Base-by-base conservation (phyloP, 2,113 vertebrate genomes). In the Zingel zingel region DNA sequence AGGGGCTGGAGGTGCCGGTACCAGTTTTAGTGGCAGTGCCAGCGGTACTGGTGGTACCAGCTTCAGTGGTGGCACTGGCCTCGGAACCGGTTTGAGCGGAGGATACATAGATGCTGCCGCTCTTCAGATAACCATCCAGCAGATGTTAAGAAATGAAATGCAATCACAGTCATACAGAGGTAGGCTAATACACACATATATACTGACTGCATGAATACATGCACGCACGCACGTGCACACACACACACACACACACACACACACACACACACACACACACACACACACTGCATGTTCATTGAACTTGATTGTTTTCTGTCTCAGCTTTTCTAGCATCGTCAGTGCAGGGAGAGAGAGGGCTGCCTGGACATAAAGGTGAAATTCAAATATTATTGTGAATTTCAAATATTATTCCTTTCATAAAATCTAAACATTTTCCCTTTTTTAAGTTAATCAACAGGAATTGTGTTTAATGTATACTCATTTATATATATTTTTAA, bases 351-450 rank as follows among this genome's bases (percentile, higher is more conserved):
- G 96, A 94, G 53, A 89, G 86, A 88, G 95, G 95, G 73, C 78
- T 93, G 43, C 95, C 96, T 58, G 97, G 97, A 83, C 93, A 91
- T 47, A 98, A 97, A 99, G 98, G 98, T 98, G 30, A 79, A 21
- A 61, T 27, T 27, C 0, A 21, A 33, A 19, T 2, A 19, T 16
- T 56, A 43, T 43, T 43, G 98, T 98, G 25, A 79, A 21, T 57
- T 27, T 27, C 0, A 21, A 33, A 19, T 2, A 19, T 16, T 56
- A 43, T 43, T 43, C 10, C 10, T 11, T 65, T 69, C 5, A 65
- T 71, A 0, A 50, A 73, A 59, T 56, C 5, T 30, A 67, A 65
- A 39, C n/a, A 51, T 58, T 7, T 15, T 14, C 12, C 1, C 3
- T 14, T 57, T 64, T 79, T 25, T 21, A 13, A 50, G 0, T 21